A percentile compares a stretch with the other conserved stretches of the same genome.
Evolutionary conservation across 2,113 vertebrate genomes (phyloP).

Genomic region (Loxodonta africana): DNA sequence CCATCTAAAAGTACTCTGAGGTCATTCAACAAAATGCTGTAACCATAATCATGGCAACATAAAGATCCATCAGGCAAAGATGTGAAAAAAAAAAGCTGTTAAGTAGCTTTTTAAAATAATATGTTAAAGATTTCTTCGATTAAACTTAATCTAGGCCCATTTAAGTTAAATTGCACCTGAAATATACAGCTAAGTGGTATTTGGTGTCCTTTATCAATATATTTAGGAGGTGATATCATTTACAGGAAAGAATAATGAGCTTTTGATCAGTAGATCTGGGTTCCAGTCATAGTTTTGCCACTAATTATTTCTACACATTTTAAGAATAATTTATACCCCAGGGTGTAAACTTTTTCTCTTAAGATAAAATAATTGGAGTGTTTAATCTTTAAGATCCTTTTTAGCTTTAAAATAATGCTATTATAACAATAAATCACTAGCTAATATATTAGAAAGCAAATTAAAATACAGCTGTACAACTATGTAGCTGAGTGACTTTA

Average conservation of each 20-base stretch:
- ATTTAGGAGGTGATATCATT: background rate
- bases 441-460: background rate
- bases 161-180: background rate
- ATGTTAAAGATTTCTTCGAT: background rate
- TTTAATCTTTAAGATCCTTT: background rate
- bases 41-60: background rate
- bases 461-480: background rate
- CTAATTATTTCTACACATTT: background rate
- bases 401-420: background rate
- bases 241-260: background rate
- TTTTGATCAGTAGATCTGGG: background rate
- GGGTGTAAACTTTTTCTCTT: background rate
- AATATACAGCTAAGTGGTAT: background rate
- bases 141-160: background rate
- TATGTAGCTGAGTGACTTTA: too few relatives aligned
- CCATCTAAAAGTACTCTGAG: background rate
- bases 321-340: background rate
- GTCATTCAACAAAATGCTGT: background rate
- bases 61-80: background rate
- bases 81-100: background rate
- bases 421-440: background rate
- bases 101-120: background rate
- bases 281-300: background rate
- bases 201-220: background rate
- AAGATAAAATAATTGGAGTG: background rate